Evolutionary conservation across 2,888 invertebrate species (phyloP).

Genomic region (Agrochola circellaris): DNA sequence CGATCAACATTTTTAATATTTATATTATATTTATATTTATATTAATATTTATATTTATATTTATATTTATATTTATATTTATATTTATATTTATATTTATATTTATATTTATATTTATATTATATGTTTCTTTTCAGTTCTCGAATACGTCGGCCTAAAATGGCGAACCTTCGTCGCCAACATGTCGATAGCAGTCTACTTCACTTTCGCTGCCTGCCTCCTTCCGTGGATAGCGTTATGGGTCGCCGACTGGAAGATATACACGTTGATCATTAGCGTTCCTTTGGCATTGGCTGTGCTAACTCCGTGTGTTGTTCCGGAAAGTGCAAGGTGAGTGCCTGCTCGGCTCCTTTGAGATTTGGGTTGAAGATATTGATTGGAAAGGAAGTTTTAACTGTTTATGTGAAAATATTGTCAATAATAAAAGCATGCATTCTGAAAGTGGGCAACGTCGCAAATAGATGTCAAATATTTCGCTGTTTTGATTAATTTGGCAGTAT

Average conservation of each 20-base stretch:
- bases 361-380: neutral
- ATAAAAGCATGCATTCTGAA: too few species aligned
- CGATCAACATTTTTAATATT: too few species aligned
- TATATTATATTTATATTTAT: too few species aligned
- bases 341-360: too few species aligned
- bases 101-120: too few species aligned
- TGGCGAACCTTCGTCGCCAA: constrained; percentile 97
- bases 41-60: too few species aligned
- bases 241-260: constrained; percentile 94
- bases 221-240: constrained; percentile 96
- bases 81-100: too few species aligned
- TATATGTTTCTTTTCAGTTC: constrained; percentile 87
- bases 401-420: neutral
- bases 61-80: too few species aligned
- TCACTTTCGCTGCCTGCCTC: constrained; percentile 95
- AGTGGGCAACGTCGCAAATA: too few species aligned
- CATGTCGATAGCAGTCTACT: constrained; percentile 97
- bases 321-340: constrained; percentile 92
- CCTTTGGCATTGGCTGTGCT: constrained; percentile 93
- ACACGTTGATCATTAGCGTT: constrained; percentile 94
- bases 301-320: constrained; percentile 95
- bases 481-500: too few species aligned
- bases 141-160: constrained; percentile 97
- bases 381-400: neutral
- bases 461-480: too few species aligned